Percentiles rank a stretch among this genome's conserved stretches.
phyloP scores from a whole-genome alignment of 2,888 invertebrate species.

The Rotaria magnacalcarata region DNA sequence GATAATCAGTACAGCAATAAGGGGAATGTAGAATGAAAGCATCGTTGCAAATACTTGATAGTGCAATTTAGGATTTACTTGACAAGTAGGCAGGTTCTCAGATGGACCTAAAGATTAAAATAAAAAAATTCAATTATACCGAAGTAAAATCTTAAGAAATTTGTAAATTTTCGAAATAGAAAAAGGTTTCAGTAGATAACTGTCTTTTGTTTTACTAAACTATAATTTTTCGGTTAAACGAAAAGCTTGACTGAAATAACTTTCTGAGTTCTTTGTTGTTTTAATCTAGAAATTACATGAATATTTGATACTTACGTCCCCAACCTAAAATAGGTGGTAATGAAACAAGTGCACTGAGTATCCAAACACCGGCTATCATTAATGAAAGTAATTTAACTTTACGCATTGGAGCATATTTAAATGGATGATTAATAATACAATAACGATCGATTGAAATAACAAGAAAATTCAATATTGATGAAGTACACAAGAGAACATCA shows the following conservation, averaged over 20 bases:
- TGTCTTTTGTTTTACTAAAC: too few relatives aligned
- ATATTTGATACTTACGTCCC: slow-evolving; percentile 48
- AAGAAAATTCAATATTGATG: slow-evolving; percentile 63
- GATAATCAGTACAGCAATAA: slow-evolving; percentile 89
- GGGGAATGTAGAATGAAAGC: slow-evolving; percentile 85
- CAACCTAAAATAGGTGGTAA: slow-evolving; percentile 69
- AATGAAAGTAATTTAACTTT: slow-evolving; percentile 83
- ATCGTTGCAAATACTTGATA: slow-evolving; percentile 88
- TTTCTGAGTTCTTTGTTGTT: too few relatives aligned
- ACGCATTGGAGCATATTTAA: slow-evolving; percentile 88
- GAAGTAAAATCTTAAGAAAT: too few relatives aligned
- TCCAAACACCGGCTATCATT: slow-evolving; percentile 81
- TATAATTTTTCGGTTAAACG: too few relatives aligned
- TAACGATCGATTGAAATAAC: slow-evolving; percentile 63
- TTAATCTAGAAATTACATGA: too few relatives aligned
- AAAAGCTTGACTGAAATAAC: too few relatives aligned
- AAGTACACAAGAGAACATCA: slow-evolving; percentile 63
- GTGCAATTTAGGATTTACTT: slow-evolving; percentile 84
- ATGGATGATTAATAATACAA: slow-evolving; percentile 69
- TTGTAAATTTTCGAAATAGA: too few relatives aligned
- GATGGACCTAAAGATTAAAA: background rate
- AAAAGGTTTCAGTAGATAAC: too few relatives aligned
- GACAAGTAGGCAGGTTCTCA: slow-evolving; percentile 63
- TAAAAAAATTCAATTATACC: too few relatives aligned
- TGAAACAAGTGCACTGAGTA: slow-evolving; percentile 84